Base-by-base conservation (phyloP, 53 echinoderm and acorn worm genomes). In the Antedon mediterranea region DNA sequence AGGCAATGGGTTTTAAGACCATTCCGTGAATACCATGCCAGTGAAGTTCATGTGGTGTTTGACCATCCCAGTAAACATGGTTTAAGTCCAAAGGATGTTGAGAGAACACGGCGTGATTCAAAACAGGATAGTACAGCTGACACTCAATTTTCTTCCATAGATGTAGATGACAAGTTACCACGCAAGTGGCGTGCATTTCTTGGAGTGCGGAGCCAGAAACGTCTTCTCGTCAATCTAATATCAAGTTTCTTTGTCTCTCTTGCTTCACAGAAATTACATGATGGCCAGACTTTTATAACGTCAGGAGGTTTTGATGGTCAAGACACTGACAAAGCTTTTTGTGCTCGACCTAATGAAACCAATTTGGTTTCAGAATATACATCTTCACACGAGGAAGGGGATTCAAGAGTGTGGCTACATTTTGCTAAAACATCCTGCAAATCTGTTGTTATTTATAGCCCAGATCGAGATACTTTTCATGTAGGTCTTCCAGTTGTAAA, bases 381-480 rank as follows among this genome's bases (percentile, higher is more conserved):
- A 33, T 72, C 82, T 0, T 75, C 82, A 32, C 87, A 86, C 76
- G 87, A 86, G 34, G 87, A 86, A 43, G 75, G 71, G 11, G 87
- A 86, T 43, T 78, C 78, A 11, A 34, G 83, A 30, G 87, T 86
- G 8, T 86, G 87, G 83, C 75, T 75, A 31, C 87, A 83, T 79
- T 78, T 75, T 71, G 28, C 18, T 13, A 15, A 34, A 28, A 79
- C 83, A 3, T 26, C 28, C 0, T 75, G 71, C 30, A 32, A 15
- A 0, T 43, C 15, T 4, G 77, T 86, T 28, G 34, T 43, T 2
- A 86, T 86, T 32, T 86, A 82, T 30, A 78, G 78, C 11, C 86
- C 81, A 31, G 87, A 86, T 75, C 43, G 74, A 5, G 87, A 86
- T 32, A 82, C 57, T 26, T 75, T 78, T 32, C 78, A 86, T 34